Evolutionary conservation across 1,140 invertebrate genomes (phyloP), one percentile per base, ranked within the genome.

Genomic region (Hycleus phaleratus): DNA sequence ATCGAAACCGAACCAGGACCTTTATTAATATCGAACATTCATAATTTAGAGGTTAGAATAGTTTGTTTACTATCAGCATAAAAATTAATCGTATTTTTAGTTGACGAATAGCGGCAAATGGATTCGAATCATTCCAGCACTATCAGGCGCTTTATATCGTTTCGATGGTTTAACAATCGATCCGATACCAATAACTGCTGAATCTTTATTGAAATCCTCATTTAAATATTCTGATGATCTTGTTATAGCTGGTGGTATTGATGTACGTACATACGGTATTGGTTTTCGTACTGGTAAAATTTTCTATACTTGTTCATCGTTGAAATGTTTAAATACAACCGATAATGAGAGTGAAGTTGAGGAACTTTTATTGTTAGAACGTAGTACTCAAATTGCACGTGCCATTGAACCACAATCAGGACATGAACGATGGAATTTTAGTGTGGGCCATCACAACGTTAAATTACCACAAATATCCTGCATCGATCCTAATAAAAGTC

Each of bases 371-470:
- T 78, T 97, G 11, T 73, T 96, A 39, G 82, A 87, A 65, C 79
- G 91, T 26, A 84, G 85, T 61, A 90, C 90, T 44, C 89, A 91
- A 73, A 94, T 87, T 49, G 86, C 97, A 7, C 75, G 93, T 56
- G 93, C 93, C 32, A 79, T 93, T 18, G 92, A 96, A 71, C 85
- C 90, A 0, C 78, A 83, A 38, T 84, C 82, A 38, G 93, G 94
- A 7, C 69, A 75, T 46, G 93, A 97, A 79, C 91, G 86, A 86
- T 97, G 94, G 94, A 96, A 97, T 77, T 97, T 95, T 68, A 95
- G 91, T 74, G 93, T 97, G 32, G 91, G 88, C 2, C 85, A 91
- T 59, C 88, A 94, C 75, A 85, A 94, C 61, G 63, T 95, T 38
- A 82, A 84, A 46, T 66, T 91, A n/a, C 63, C 71, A 2, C 69